Conservation (phyloP, 2,113 vertebrate genomes). For the Sturnus vulgaris region DNA sequence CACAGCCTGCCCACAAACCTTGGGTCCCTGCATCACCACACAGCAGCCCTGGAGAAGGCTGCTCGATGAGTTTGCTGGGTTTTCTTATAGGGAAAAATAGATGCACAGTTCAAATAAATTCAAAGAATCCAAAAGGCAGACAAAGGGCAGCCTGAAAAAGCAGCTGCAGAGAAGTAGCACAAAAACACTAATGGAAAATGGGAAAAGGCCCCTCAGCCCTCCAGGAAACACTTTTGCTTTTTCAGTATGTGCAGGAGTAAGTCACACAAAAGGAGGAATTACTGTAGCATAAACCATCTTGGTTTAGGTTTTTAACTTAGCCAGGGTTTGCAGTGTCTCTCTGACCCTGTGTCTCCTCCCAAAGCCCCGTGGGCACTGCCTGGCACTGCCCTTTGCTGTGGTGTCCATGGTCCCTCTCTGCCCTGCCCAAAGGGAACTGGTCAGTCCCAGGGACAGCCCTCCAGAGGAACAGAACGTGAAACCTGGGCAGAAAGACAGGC, state of each 20-base stretch:
- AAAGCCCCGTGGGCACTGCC: neutral
- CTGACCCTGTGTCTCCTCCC: neutral
- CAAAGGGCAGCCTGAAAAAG: neutral
- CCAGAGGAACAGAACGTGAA: accelerated
- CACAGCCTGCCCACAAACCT: accelerated
- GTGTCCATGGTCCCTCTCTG: neutral
- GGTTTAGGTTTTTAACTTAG: neutral
- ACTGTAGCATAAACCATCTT: conserved; percentile 35
- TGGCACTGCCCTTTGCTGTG: neutral
- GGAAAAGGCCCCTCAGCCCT: conserved; percentile 32
- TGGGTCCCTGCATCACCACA: neutral
- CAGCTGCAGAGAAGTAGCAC: neutral
- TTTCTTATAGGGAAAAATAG: neutral
- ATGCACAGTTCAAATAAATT: neutral
- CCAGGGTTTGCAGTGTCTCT: neutral
- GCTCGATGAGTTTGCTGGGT: neutral
- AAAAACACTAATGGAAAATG: conserved; percentile 21
- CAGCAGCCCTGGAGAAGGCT: neutral
- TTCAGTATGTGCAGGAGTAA: neutral
- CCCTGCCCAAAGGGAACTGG: neutral
- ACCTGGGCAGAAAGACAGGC: accelerated
- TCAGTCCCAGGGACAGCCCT: neutral
- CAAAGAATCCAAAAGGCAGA: neutral
- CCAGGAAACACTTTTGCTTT: conserved; percentile 22
- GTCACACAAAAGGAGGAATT: conserved; percentile 21